These are phyloP conservation scores for Turnix velox DNA, from an alignment of 2,113 vertebrate genomes.

Conservation along the genomic window DNA sequence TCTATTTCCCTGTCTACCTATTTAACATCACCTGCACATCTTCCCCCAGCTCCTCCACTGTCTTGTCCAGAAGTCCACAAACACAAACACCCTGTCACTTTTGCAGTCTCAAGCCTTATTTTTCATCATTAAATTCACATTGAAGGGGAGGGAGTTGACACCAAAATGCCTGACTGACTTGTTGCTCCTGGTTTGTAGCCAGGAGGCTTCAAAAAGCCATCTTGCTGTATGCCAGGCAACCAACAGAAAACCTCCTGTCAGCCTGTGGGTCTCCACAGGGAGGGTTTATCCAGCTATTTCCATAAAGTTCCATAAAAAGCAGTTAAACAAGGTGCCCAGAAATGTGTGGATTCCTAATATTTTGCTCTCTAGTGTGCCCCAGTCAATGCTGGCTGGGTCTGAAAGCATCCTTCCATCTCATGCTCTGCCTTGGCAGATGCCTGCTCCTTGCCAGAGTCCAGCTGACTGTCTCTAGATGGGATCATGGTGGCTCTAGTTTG, in stretches of 20 bases:
- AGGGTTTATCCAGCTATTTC: not conserved
- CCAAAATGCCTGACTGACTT: not conserved
- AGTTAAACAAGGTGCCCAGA: not conserved
- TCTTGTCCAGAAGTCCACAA: not conserved
- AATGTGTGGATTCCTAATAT: not conserved
- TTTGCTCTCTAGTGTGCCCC: not conserved
- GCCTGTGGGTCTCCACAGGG: not conserved
- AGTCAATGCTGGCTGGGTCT: fast-evolving
- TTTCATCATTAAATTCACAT: not conserved
- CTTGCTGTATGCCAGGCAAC: not conserved
- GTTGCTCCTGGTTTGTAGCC: not conserved
- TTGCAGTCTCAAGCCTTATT: not conserved
- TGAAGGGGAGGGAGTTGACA: not conserved
- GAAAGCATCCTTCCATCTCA: not conserved
- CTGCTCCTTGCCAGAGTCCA: not conserved
- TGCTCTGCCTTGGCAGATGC: not conserved
- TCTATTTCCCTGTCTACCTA: not conserved
- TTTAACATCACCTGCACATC: not conserved
- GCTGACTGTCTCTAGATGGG: not conserved
- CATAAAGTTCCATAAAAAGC: not conserved
- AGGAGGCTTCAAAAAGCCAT: not conserved
- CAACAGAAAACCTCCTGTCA: not conserved
- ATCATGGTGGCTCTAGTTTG: not conserved
- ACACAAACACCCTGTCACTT: not conserved
- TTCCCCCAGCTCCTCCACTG: not conserved